Percentiles rank a stretch among this genome's conserved stretches.
Evolutionary conservation across 2,113 vertebrate genomes (phyloP).

Genomic region (Corydoras sp.): DNA sequence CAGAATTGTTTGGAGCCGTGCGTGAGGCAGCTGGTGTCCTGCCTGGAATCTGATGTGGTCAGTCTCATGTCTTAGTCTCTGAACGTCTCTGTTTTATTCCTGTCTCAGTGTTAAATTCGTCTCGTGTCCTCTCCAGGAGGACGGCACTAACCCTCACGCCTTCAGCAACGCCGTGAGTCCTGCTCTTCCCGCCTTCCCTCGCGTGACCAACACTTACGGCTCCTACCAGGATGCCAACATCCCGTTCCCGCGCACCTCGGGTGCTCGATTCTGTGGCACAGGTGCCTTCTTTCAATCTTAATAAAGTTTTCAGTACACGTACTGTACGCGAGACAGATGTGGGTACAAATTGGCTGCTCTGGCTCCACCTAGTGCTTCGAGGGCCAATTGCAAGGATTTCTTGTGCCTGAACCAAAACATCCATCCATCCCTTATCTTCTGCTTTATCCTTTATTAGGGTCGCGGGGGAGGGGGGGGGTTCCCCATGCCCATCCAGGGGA

Average conservation of each 20-base stretch:
- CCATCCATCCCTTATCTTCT: no score
- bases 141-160: conserved; percentile 79
- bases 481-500: no score
- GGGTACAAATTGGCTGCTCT: no score
- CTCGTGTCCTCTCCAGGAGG: conserved; percentile 64
- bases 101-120: no score
- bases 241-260: conserved; percentile 92
- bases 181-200: conserved; percentile 81
- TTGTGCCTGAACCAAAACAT: no score
- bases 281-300: conserved; percentile 53
- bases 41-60: conserved; percentile 92
- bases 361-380: no score
- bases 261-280: conserved; percentile 95
- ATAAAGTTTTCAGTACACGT: no score
- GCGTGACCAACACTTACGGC: conserved; percentile 90
- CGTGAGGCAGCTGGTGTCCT: conserved; percentile 92
- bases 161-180: conserved; percentile 82
- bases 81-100: neutral
- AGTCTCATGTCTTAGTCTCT: conserved; percentile 28
- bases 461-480: no score
- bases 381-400: no score
- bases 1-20: conserved; percentile 98
- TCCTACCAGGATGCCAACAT: conserved; percentile 99
- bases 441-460: no score
- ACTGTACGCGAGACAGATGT: no score